Evolutionary conservation across 2,888 invertebrate genomes (phyloP), one percentile per base, ranked within the genome.

Genomic region (Aricia artaxerxes): DNA sequence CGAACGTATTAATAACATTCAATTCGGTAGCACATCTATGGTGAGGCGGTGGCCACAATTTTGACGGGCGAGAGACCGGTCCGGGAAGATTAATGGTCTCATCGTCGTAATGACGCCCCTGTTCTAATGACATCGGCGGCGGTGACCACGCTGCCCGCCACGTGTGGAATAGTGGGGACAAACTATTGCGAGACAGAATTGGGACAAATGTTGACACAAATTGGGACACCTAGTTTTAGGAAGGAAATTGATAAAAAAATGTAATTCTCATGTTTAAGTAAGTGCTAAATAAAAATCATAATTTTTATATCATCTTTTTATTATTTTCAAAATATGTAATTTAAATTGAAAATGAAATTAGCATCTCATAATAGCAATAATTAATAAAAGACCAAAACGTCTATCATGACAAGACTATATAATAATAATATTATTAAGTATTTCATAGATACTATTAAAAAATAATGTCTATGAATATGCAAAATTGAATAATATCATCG

Each of bases 41-140:
- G 86, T 84, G 85, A 83, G 85, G 88, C 88, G 87, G 92, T 93
- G 90, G 90, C 91, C 92, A 94, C 93, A 90, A 92, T 93, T 94
- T 93, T 94, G 94, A 94, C 94, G 92, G 93, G 83, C 86, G 83
- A 83, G 91, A 89, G 94, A 93, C 93, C 92, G 91, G 92, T 90
- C 92, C 87, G 80, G 81, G 85, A 92, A 93, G 94, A 94, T 94
- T 94, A 94, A 94, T 94, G 93, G 90, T 87, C 94, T 94, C 94
- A 94, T 94, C 94, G 93, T 87, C 85, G 94, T 94, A 94, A 94
- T 94, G 94, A 94, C 92, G 91, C 91, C 89, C 92, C 91, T 86
- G 90, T 85, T 92, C 93, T 94, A 94, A 94, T 94, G 94, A 94
- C 93, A 92, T 92, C 90, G 89, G 86, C 85, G 90, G 88, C 89